Base-by-base conservation (phyloP, 2,888 invertebrate genomes). In the Chydorus sphaericus region DNA sequence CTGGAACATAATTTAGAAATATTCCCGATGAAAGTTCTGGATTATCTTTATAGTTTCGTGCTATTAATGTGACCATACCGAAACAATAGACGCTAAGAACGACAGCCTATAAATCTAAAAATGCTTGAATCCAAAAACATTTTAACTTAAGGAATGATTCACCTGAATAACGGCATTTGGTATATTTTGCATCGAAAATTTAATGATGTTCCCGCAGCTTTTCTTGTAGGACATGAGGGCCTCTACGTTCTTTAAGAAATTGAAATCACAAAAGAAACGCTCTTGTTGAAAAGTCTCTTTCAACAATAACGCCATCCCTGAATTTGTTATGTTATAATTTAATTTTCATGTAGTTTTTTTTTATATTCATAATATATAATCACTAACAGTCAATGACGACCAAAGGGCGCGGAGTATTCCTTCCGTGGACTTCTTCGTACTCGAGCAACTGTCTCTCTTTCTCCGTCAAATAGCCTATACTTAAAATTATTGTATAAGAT, bases 381-480 rank as follows among this genome's bases (percentile, higher is more conserved):
- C n/a, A n/a, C n/a, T n/a, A n/a, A 33, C 33, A 44, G 26, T 44
- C 44, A n/a, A 44, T 44, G 44, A 44, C 44, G 26, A 44, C 14
- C 28, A 44, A 23, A 8, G 44, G 26, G 8, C 44, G 20, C 4
- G 44, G 44, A 14, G 44, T 44, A 1, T 44, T 44, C 11, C 18
- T 44, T 4, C 10, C 16, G 14, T 44, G 26, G 2, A n/a, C 28
- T n/a, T 44, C 44, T 3, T 26, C 44, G 11, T 16, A 26, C 20
- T 44, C 44, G 10, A 44, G 28, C 10, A 44, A 4, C 6, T 26
- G 4, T 2, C 44, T 20, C 18, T 44, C 44, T 23, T 44, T 44
- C 44, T 44, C 44, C n/a, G 5, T 20, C 2, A 44, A 4, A 2
- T 26, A 26, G 23, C 44, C 44, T 44, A n/a, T n/a, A n/a, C n/a